Evolutionary conservation across 2,113 vertebrate genomes (phyloP).

Genomic region (Nansenia antarctica): DNA sequence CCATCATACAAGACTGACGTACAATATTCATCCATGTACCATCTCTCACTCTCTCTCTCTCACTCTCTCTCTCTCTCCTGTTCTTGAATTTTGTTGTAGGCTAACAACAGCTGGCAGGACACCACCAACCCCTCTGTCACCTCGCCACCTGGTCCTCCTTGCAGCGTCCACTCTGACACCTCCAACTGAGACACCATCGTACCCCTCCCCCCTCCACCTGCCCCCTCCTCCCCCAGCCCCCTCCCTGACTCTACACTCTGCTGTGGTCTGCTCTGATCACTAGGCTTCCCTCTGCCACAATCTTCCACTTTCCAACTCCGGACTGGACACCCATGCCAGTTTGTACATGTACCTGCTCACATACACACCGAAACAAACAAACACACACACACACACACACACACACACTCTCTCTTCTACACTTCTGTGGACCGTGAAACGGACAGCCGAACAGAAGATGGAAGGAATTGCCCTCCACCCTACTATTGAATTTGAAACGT

Average conservation of each 20-base stretch:
- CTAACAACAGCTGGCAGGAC: conserved; percentile 85
- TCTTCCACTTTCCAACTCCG: conserved; percentile 24
- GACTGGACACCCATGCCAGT: conserved; percentile 29
- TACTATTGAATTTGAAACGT: too few relatives aligned
- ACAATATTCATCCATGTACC: too few relatives aligned
- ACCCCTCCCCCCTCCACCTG: background rate
- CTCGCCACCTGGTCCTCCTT: conserved; percentile 77
- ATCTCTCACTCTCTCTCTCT: background rate
- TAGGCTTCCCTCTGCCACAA: conserved; percentile 22
- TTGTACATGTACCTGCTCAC: background rate
- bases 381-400: conserved; percentile 36
- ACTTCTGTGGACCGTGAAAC: conserved; percentile 47
- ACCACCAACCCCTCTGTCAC: conserved; percentile 78
- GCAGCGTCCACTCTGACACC: conserved; percentile 83
- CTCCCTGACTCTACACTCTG: background rate
- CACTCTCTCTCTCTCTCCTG: background rate
- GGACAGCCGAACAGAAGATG: conserved; percentile 46
- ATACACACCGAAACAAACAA: conserved; percentile 33
- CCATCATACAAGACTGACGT: too few relatives aligned
- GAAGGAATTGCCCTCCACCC: conserved; percentile 33
- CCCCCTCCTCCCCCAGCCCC: background rate
- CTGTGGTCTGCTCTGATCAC: conserved; percentile 35
- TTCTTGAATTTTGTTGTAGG: conserved; percentile 59
- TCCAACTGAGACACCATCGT: conserved; percentile 75
- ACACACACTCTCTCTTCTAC: conserved; percentile 34